Conservation (phyloP, 2,113 vertebrate species). For the Parotia lawesii region DNA sequence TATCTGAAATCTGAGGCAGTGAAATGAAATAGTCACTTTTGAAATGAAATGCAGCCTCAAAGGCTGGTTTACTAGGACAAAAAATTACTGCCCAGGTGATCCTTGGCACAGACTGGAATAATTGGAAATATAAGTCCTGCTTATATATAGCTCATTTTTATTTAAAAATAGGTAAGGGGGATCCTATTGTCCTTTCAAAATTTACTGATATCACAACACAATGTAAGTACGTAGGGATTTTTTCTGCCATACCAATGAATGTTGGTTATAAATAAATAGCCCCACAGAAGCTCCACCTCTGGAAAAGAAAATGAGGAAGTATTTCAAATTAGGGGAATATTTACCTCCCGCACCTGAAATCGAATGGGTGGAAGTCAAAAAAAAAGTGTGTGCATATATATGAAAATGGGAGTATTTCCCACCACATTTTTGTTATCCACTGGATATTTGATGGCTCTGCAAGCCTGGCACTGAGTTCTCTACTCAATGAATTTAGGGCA, state of each 20-base stretch:
- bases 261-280: neutral
- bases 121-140: neutral
- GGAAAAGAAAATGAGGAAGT: neutral
- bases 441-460: neutral
- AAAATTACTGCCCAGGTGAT: neutral
- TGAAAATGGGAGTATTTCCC: fast-evolving
- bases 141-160: neutral
- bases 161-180: neutral
- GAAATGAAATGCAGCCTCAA: neutral
- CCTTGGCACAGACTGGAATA: neutral
- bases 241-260: neutral
- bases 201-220: neutral
- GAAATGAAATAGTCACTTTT: neutral
- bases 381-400: neutral
- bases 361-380: neutral
- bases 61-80: neutral
- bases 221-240: neutral
- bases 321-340: neutral
- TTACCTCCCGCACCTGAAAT: neutral
- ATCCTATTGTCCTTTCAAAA: neutral
- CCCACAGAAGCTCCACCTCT: neutral
- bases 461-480: neutral
- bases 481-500: neutral
- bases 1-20: neutral
- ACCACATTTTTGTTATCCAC: neutral